Base-by-base conservation (phyloP, 2,888 invertebrate genomes). In the Nomada hirtipes region DNA sequence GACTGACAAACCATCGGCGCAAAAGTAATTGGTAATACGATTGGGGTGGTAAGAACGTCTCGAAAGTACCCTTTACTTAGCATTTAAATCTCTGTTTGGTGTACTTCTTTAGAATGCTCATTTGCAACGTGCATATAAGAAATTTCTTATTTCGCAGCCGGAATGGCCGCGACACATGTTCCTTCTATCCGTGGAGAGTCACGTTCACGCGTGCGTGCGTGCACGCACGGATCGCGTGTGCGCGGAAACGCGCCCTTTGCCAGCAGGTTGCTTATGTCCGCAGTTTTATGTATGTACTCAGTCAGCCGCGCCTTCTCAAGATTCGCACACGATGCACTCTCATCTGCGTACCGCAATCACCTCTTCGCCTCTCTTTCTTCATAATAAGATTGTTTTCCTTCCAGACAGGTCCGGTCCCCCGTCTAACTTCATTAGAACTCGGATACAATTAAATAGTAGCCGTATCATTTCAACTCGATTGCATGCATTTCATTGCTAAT, bases 221-320 rank as follows among this genome's bases (percentile, higher is more conserved):
- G 82, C 79, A 70, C 67, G 76, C 80, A 65, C 47, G 64, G 76
- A 82, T 78, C 81, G 72, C 65, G 29, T 36, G 36, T 36, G 36
- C 36, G 36, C 7, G 36, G 36, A 36, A 36, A 36, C 36, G 36
- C 36, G 36, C 36, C 76, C 81, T 84, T 87, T 72, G 84, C 86
- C 83, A 87, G 88, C 89, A 89, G 89, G 87, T 89, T 89, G 86
- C 87, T 89, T 89, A 84, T 86, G 82, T 86, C 87, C 74, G 84
- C 83, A 84, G 79, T 87, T 90, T 90, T 88, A 90, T 88, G 86
- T 82, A 84, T 81, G 36, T 36, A 4, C 36, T 36, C 36, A 4
- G 36, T 82, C 76, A 75, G 82, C 84, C 88, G 89, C 82, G 82
- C 88, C 82, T 89, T 87, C 80, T 86, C 78, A 10, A 23, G 63